A percentile compares a stretch with the other conserved stretches of the same genome.
Conservation (phyloP, 2,888 invertebrate species). For the Liopterus haemorrhoidalis region DNA sequence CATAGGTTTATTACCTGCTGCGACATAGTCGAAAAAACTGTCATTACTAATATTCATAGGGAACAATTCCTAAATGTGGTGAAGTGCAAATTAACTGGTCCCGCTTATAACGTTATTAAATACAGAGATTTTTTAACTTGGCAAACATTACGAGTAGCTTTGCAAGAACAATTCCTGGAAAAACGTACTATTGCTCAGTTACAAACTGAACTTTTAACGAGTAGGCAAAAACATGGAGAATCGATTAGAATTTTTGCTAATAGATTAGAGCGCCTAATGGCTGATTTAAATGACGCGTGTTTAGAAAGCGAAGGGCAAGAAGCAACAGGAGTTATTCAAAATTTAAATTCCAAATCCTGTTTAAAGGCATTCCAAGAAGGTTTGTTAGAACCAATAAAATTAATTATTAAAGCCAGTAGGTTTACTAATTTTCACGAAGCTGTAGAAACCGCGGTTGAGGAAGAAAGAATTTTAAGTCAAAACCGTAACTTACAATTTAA, state of each 20-base stretch:
- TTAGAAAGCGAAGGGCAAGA: conserved; percentile 1
- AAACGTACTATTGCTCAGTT: conserved; percentile 1
- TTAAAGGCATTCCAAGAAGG: conserved; percentile 15
- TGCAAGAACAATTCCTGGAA: conserved; percentile 7
- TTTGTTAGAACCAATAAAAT: background rate
- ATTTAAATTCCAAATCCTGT: conserved; percentile 4
- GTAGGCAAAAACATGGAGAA: conserved; percentile 2
- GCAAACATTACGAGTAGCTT: background rate
- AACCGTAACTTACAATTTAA: background rate
- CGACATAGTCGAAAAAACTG: background rate
- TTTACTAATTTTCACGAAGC: conserved; percentile 6
- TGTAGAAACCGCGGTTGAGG: conserved; percentile 12
- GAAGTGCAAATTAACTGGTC: conserved; percentile 4
- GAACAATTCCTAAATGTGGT: background rate
- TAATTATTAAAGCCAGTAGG: conserved; percentile 14
- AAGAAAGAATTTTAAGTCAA: conserved; percentile 8
- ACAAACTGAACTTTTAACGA: conserved; percentile 5
- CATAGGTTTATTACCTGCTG: conserved; percentile 8
- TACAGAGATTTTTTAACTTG: background rate
- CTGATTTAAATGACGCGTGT: conserved; percentile 4
- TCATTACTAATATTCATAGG: background rate
- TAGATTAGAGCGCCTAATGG: conserved; percentile 1
- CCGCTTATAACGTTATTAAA: conserved; percentile 3
- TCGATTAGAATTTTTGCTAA: conserved; percentile 3
- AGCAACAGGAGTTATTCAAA: background rate